Evolutionary conservation across 2,797 vertebrate genomes (phyloP).

Genomic region (Argentina silus): DNA sequence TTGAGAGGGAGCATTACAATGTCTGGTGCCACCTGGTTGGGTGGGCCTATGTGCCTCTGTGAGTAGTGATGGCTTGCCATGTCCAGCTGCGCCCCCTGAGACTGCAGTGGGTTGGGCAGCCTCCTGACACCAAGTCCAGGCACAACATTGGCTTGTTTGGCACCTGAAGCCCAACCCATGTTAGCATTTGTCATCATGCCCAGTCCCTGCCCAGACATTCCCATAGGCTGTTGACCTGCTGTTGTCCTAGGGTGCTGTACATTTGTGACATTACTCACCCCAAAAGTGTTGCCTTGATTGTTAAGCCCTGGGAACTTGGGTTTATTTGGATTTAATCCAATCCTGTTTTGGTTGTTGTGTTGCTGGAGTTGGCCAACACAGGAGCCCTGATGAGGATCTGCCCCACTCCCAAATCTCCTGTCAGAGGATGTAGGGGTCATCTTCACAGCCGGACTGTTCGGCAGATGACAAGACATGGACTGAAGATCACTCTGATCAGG

Average conservation of each 20-base stretch:
- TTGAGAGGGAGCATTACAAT: constrained; percentile 83
- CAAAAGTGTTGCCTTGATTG: constrained; percentile 78
- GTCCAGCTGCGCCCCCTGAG: constrained; percentile 80
- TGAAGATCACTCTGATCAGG: constrained; percentile 82
- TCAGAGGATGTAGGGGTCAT: constrained; percentile 80
- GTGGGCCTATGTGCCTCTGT: constrained; percentile 81
- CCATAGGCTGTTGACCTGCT: constrained; percentile 75
- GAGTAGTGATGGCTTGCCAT: constrained; percentile 81
- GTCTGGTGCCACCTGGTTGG: constrained; percentile 83
- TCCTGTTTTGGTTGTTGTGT: constrained; percentile 80
- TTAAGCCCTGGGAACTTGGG: constrained; percentile 79
- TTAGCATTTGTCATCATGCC: constrained; percentile 76
- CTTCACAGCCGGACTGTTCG: constrained; percentile 77
- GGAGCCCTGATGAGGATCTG: constrained; percentile 78
- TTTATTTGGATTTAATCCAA: constrained; percentile 81
- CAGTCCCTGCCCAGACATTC: constrained; percentile 74
- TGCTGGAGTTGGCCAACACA: constrained; percentile 81
- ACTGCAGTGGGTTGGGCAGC: constrained; percentile 70
- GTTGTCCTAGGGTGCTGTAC: constrained; percentile 79
- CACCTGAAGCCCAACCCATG: constrained; percentile 82
- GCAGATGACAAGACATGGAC: constrained; percentile 82
- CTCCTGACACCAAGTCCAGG: constrained; percentile 79
- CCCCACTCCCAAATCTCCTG: constrained; percentile 78
- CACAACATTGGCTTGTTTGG: constrained; percentile 78
- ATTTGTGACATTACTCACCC: constrained; percentile 71